Conservation (phyloP, 1,140 invertebrate species). For the Sitobion miscanthi region DNA sequence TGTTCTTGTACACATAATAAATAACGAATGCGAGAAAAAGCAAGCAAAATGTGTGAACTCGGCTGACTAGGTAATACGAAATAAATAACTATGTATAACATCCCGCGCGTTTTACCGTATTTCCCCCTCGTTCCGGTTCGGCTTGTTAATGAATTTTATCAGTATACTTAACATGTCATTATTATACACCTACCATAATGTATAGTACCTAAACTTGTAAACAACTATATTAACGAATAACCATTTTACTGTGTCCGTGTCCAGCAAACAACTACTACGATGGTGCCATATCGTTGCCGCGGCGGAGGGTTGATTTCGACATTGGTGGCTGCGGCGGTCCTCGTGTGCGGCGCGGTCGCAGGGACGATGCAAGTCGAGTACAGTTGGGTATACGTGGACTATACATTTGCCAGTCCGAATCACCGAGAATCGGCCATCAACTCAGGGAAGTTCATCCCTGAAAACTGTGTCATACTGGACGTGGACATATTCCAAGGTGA, state of each 20-base stretch:
- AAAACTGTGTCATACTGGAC: conserved; percentile 73
- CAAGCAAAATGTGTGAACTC: background rate
- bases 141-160: background rate
- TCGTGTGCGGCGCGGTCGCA: background rate
- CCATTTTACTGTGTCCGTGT: background rate
- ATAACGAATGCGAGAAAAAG: background rate
- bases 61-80: background rate
- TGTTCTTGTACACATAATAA: background rate
- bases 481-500: conserved; percentile 71
- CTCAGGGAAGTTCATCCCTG: conserved; percentile 68
- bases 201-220: background rate
- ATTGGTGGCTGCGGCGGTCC: background rate
- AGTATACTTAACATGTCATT: background rate
- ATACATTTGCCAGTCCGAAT: conserved; percentile 66
- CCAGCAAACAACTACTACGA: background rate
- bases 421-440: conserved; percentile 66
- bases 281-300: conserved; percentile 42
- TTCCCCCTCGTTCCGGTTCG: background rate
- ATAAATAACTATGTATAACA: background rate
- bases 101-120: background rate
- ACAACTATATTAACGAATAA: background rate
- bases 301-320: background rate
- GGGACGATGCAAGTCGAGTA: conserved; percentile 63
- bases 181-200: too few species aligned
- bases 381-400: conserved; percentile 71